Evolutionary conservation across 2,113 vertebrate genomes (phyloP), one percentile per base, ranked within the genome.

Genomic region (Psettodes erumei): DNA sequence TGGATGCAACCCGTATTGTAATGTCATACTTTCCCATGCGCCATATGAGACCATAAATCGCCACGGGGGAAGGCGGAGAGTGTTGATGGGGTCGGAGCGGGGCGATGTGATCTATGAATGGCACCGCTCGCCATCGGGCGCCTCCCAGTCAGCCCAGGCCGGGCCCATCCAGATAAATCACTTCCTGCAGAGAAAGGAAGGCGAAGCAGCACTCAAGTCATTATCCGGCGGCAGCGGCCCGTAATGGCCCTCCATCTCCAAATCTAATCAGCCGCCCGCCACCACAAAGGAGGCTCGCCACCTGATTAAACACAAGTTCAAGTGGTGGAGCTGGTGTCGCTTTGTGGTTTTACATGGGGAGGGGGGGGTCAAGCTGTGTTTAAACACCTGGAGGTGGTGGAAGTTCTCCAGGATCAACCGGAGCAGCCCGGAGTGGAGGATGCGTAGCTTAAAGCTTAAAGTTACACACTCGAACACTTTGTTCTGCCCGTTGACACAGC

Each of bases 231-330:
- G 71, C 83, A 73, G 78, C 77, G 67, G 86, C 70, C 69, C 60
- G 64, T 88, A 85, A 90, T 86, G 84, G 84, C 88, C 83, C 84
- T 84, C 81, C 67, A 90, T 87, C 88, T 87, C 69, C 59, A 84
- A 87, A 91, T 91, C 82, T 83, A 91, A 92, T 93, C 86, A 89
- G 84, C 61, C 81, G 88, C 81, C 85, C 47, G 76, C 87, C 79
- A 89, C 81, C 75, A 83, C 84, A 84, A 66, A 77, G 59, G 51
- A 65, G 66, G 75, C 75, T 79, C 70, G 42, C 54, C 84, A 81
- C 79, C 85, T 88, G 89, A 91, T 88, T 92, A 87, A 90, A 90
- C 77, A 56, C 70, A 68, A 72, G 83, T 87, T 91, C 77, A 87
- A 87, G 83, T 79, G 72, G 84, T 65, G 79, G 70, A 82, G 62